Percentiles rank a stretch among this genome's conserved stretches.
These are phyloP conservation scores for Benitochromis conjunctus DNA, from an alignment of 2,113 vertebrate genomes.

Conservation along the genomic window DNA sequence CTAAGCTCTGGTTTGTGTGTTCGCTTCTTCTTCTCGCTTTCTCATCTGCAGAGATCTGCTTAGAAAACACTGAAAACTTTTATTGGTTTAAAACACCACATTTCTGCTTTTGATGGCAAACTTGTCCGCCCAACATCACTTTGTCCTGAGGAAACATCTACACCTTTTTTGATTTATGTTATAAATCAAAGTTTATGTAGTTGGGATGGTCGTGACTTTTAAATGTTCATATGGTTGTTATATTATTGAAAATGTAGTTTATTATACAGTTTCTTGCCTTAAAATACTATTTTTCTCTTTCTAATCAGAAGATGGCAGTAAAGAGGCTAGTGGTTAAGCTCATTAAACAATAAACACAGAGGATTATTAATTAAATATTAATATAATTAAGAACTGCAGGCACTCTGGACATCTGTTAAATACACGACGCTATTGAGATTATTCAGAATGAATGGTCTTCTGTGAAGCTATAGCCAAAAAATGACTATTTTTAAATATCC, in stretches of 20 bases:
- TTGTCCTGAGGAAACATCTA: background rate
- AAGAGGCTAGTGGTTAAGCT: background rate
- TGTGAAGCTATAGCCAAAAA: background rate
- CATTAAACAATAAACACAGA: background rate
- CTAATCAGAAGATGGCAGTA: background rate
- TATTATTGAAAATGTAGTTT: background rate
- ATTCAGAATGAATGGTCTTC: background rate
- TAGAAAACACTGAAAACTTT: background rate
- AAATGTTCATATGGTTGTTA: background rate
- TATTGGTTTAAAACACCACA: background rate
- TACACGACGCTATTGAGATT: background rate
- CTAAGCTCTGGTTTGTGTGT: background rate
- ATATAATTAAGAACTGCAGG: background rate
- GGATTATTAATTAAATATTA: background rate
- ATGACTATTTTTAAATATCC: background rate
- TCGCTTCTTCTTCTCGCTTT: background rate
- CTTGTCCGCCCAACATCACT: background rate
- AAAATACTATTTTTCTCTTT: background rate
- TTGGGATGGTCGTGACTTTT: background rate
- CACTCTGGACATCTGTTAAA: background rate
- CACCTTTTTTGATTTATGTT: background rate
- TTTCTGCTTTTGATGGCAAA: background rate
- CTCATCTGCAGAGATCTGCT: background rate
- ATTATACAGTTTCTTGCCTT: background rate
- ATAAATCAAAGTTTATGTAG: background rate